Base-by-base conservation (phyloP, 53 echinoderm and acorn worm species). In the Zoroaster sp. region DNA sequence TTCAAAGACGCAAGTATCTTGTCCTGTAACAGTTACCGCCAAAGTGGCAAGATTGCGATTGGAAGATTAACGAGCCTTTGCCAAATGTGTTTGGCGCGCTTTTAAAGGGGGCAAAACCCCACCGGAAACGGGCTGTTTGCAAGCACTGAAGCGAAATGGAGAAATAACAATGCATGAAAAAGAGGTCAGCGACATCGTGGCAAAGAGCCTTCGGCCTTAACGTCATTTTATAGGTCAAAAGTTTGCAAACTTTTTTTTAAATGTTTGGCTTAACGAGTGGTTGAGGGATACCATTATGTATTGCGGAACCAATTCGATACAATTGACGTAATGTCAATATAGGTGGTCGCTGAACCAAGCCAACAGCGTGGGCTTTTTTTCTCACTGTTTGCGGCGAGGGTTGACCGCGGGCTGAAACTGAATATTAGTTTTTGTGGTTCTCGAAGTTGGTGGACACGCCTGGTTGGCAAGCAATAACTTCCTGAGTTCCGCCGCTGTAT, bases 41-140 rank as follows among this genome's bases (percentile, higher is more conserved):
- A 78, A 78, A 78, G 78, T 78, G 78, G 78, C 55, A 78, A 78
- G 55, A 59, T 78, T n/a, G 38, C 78, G 35, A 78, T 78, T 34
- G 55, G 25, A 53, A 55, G 78, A 78, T 78, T 78, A 55, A 18
- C 25, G 20, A 35, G 78, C 17, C 54, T n/a, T 78, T 15, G 53
- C 25, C n/a, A 37, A 21, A 42, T 75, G 14, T 43, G 3, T 30
- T 75, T 75, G 44, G 75, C 75, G 75, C 75, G 31, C 8, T 75
- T 75, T 75, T 75, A 20, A 15, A 1, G 1, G 4, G 47, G 52
- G 47, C 28, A 9, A 78, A 78, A 55, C 39, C 78, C 33, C 77
- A 78, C 54, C 78, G 78, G 78, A 78, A 78, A 40, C 33, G 21
- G 55, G 36, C 54, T 78, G 54, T 78, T 78, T 54, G 36, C 54